Conservation (phyloP, 2,113 vertebrate species). For the Agelaius tricolor region DNA sequence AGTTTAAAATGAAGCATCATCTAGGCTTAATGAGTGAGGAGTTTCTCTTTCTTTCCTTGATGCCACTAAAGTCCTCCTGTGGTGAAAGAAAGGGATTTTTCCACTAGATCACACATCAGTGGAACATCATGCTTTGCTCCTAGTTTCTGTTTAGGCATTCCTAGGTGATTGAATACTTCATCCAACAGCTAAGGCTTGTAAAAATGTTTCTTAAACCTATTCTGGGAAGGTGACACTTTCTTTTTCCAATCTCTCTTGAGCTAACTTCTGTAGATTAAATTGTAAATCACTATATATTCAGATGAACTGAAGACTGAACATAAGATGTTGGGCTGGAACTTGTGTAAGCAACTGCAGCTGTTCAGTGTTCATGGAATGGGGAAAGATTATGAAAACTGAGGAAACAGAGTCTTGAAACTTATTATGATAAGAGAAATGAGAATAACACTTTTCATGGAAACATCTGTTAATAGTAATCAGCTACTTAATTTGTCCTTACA, state of each 20-base stretch:
- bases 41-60: neutral
- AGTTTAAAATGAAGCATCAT: neutral
- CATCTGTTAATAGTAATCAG: neutral
- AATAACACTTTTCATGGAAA: neutral
- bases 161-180: neutral
- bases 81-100: neutral
- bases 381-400: neutral
- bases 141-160: neutral
- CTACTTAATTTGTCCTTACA: neutral
- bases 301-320: neutral
- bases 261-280: neutral
- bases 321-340: neutral
- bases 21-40: neutral
- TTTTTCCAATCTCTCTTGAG: neutral
- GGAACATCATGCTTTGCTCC: neutral
- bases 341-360: neutral
- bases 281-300: neutral
- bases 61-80: neutral
- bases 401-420: neutral
- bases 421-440: neutral
- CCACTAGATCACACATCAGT: neutral
- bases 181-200: neutral
- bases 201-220: neutral
- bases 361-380: neutral
- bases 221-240: neutral